Evolutionary conservation across 2,797 vertebrate species (phyloP).

Genomic region (Decapterus maruadsi): DNA sequence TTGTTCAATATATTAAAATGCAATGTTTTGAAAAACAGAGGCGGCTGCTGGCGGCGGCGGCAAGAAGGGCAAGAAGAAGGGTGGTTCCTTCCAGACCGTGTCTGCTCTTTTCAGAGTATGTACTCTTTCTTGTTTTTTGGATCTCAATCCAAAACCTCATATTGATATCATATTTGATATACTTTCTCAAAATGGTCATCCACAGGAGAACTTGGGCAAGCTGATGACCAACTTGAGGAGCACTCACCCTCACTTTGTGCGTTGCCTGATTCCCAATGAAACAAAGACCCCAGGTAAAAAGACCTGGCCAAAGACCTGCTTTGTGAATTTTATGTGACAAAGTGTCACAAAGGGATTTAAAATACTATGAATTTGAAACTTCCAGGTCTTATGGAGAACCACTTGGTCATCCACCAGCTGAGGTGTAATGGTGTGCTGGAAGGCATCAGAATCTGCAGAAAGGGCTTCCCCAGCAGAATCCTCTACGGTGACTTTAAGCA

Average conservation of each 20-base stretch:
- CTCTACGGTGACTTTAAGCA: slow-evolving; percentile 91
- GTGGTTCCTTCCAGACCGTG: slow-evolving; percentile 92
- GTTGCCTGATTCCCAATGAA: slow-evolving; percentile 93
- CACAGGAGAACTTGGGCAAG: slow-evolving; percentile 87
- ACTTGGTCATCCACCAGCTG: slow-evolving; percentile 90
- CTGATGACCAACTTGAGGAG: slow-evolving; percentile 77
- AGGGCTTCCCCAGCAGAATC: slow-evolving; percentile 90
- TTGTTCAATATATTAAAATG: no score
- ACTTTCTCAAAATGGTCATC: no score
- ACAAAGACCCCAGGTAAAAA: slow-evolving; percentile 88
- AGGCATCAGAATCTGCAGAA: slow-evolving; percentile 91
- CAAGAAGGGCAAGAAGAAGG: slow-evolving; percentile 90
- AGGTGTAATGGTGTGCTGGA: slow-evolving; percentile 91
- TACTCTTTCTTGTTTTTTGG: slow-evolving; percentile 22
- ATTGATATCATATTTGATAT: no score
- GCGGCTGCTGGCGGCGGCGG: slow-evolving; percentile 30
- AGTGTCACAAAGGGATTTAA: no score
- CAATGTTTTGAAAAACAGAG: slow-evolving; percentile 6
- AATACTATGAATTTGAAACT: no score
- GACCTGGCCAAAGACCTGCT: background rate
- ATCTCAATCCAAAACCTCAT: no score
- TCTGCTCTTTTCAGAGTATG: slow-evolving; percentile 87
- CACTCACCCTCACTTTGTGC: slow-evolving; percentile 93
- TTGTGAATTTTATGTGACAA: no score
- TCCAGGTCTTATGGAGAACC: slow-evolving; percentile 81